Evolutionary conservation across 1,140 invertebrate species (phyloP).

Genomic region (Cherax destructor): DNA sequence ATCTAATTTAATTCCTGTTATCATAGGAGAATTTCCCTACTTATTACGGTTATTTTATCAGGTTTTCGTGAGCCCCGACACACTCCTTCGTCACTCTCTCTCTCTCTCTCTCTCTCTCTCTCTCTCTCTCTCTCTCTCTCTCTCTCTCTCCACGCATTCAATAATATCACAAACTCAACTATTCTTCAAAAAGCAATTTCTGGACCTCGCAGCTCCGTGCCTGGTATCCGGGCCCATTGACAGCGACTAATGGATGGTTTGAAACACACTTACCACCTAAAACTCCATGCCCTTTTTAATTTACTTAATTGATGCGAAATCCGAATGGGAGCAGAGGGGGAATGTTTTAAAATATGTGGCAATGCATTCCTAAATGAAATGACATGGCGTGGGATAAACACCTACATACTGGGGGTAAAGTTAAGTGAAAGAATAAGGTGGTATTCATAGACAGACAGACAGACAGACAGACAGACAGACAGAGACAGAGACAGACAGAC

Average conservation of each 20-base stretch:
- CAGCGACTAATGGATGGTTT: slow-evolving; percentile 38
- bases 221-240: slow-evolving; percentile 24
- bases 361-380: neutral
- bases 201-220: slow-evolving; percentile 16
- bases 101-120: neutral
- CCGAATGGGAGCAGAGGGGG: neutral
- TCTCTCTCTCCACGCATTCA: neutral
- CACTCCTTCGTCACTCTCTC: neutral
- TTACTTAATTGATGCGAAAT: slow-evolving; percentile 25
- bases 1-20: too few species aligned
- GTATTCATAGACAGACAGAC: too few species aligned
- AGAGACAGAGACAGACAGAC: too few species aligned
- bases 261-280: slow-evolving; percentile 42
- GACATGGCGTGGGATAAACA: too few species aligned
- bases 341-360: neutral
- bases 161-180: slow-evolving; percentile 33
- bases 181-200: slow-evolving; percentile 52
- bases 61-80: neutral
- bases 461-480: too few species aligned
- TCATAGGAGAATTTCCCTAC: too few species aligned
- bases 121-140: slow-evolving; percentile 14
- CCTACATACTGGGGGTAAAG: too few species aligned
- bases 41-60: too few species aligned
- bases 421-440: too few species aligned
- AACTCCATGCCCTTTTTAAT: slow-evolving; percentile 36